Conservation (phyloP, 2,113 vertebrate genomes). For the Apteryx owenii region DNA sequence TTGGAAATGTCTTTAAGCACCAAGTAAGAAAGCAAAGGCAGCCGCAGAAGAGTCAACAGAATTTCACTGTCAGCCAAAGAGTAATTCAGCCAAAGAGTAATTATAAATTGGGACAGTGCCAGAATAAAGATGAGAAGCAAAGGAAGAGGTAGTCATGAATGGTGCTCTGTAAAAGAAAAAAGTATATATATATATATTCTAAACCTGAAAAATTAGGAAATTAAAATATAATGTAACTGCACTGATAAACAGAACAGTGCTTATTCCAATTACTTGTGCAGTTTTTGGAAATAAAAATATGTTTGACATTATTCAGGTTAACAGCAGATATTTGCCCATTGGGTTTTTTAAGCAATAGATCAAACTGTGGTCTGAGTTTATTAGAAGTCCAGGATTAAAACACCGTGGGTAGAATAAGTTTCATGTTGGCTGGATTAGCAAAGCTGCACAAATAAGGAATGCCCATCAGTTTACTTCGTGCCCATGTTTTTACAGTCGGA, state of each 20-base stretch:
- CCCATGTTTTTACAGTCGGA: not conserved
- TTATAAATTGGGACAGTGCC: not conserved
- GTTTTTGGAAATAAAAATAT: not conserved
- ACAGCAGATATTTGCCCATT: not conserved
- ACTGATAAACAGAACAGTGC: not conserved
- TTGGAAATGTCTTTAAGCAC: not conserved
- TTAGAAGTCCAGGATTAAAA: not conserved
- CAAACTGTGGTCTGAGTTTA: not conserved
- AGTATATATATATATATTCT: not conserved
- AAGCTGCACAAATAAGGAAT: not conserved
- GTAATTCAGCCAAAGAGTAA: not conserved
- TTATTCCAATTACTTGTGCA: not conserved
- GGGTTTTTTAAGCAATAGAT: not conserved
- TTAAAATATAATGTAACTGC: not conserved
- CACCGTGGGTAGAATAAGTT: not conserved
- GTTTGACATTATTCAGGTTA: not conserved
- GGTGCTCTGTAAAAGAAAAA: not conserved
- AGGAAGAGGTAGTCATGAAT: not conserved
- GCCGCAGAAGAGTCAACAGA: not conserved
- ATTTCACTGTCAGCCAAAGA: not conserved
- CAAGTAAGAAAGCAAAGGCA: not conserved
- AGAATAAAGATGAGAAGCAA: not conserved
- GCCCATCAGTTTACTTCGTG: fast-evolving
- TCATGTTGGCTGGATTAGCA: not conserved
- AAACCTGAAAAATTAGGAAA: not conserved